phyloP scores from a whole-genome alignment of 1,140 invertebrate species.

The Saxidomus purpurata region DNA sequence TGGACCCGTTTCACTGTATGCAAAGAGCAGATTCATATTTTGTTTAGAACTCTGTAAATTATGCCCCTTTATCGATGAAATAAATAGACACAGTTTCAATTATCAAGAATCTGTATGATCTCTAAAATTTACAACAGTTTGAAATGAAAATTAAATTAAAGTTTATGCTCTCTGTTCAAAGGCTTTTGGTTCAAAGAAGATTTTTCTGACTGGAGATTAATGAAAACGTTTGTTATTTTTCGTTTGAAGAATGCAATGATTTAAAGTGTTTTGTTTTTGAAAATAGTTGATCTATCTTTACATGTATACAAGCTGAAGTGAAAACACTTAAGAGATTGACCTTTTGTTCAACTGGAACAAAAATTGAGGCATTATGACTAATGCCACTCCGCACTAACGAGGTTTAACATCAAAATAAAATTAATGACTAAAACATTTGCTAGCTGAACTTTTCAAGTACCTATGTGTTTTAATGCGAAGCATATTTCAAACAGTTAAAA shows the following conservation, averaged over 20 bases:
- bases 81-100: too few species aligned
- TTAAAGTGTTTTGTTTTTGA: conserved; percentile 35
- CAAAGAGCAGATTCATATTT: too few species aligned
- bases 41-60: too few species aligned
- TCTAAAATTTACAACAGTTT: too few species aligned
- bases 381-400: conserved; percentile 31
- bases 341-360: conserved; percentile 26
- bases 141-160: too few species aligned
- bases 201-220: too few species aligned
- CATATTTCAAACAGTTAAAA: conserved; percentile 48
- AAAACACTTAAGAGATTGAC: conserved; percentile 41
- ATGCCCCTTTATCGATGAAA: too few species aligned
- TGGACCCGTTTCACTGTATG: too few species aligned
- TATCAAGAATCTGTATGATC: too few species aligned
- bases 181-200: too few species aligned
- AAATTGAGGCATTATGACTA: conserved; percentile 46
- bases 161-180: too few species aligned
- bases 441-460: conserved; percentile 48
- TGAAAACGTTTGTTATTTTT: not conserved
- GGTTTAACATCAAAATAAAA: conserved; percentile 60
- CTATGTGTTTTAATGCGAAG: conserved; percentile 41
- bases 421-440: conserved; percentile 64
- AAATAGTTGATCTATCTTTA: not conserved
- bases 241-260: not conserved
- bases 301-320: not conserved